Base-by-base conservation (phyloP, 2,888 invertebrate species). In the Folsomia manolachei region DNA sequence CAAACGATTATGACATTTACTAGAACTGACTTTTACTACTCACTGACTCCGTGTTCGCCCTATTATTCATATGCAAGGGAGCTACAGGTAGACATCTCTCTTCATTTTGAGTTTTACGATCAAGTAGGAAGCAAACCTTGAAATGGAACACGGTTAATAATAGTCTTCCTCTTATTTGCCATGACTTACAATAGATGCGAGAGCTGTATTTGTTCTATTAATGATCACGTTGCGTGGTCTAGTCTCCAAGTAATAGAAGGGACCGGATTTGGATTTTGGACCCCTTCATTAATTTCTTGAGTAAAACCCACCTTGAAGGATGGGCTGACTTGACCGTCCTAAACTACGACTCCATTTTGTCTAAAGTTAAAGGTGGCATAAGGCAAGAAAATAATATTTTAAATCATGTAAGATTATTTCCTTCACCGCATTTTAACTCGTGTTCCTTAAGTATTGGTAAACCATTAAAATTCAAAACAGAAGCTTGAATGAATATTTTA, bases 191-290 rank as follows among this genome's bases (percentile, higher is more conserved):
- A n/a, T n/a, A n/a, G n/a, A n/a, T n/a, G n/a, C n/a, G n/a, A 14
- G 14, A 14, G 56, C n/a, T 19, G 18, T 56, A 56, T 56, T 56
- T 56, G 56, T 56, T 56, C 56, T 56, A 56, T 56, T 56, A 56
- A 56, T 56, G 56, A n/a, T 7, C 56, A 56, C 56, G 56, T 56
- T 56, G 56, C 19, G 56, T n/a, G 56, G n/a, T n/a, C n/a, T n/a
- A n/a, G n/a, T n/a, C n/a, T n/a, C n/a, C n/a, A n/a, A n/a, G n/a
- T n/a, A n/a, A 56, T 39, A 39, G 39, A 39, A 4, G 14, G 14
- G 39, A 39, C 39, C 4, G 39, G 14, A 39, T 39, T 39, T n/a
- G n/a, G 51, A 11, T 51, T 51, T 51, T 56, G 19, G 4, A 56
- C 11, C 18, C 56, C 7, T 4, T 56, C 18, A 14, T 19, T 7